phyloP scores from a whole-genome alignment of 2,888 invertebrate species.

The Furcula furcula region DNA sequence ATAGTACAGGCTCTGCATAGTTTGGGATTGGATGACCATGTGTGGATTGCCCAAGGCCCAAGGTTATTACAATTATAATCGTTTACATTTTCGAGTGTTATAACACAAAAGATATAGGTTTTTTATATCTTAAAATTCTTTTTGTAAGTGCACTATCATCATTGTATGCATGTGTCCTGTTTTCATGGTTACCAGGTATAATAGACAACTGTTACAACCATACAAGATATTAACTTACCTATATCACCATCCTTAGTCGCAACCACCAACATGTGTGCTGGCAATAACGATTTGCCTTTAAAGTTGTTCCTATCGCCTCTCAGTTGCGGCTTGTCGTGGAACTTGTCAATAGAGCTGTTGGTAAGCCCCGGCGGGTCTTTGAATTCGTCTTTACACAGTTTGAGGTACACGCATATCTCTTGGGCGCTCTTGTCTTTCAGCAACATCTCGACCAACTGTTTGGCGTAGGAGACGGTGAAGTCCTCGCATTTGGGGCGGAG shows the following conservation, averaged over 20 bases:
- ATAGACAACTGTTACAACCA: too few relatives aligned
- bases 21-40: too few relatives aligned
- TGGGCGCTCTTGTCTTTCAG: slow-evolving; percentile 85
- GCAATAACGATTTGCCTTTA: slow-evolving; percentile 49
- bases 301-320: slow-evolving; percentile 66
- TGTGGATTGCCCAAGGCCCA: too few relatives aligned
- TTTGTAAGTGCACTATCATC: too few relatives aligned
- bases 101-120: too few relatives aligned
- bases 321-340: slow-evolving; percentile 56
- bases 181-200: too few relatives aligned
- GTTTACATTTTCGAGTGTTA: too few relatives aligned
- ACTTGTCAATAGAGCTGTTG: slow-evolving; percentile 50
- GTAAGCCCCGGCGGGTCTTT: slow-evolving; percentile 52
- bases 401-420: slow-evolving; percentile 89
- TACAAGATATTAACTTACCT: slow-evolving; percentile 68
- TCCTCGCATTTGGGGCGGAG: slow-evolving; percentile 86
- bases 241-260: slow-evolving; percentile 34
- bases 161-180: too few relatives aligned
- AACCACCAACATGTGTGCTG: slow-evolving; percentile 51
- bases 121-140: too few relatives aligned
- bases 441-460: slow-evolving; percentile 89
- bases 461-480: slow-evolving; percentile 89
- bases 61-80: too few relatives aligned
- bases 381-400: slow-evolving; percentile 83
- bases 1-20: too few relatives aligned